These are phyloP conservation scores for Coracopsis vasa DNA, from an alignment of 2,113 vertebrate species.

Conservation along the genomic window DNA sequence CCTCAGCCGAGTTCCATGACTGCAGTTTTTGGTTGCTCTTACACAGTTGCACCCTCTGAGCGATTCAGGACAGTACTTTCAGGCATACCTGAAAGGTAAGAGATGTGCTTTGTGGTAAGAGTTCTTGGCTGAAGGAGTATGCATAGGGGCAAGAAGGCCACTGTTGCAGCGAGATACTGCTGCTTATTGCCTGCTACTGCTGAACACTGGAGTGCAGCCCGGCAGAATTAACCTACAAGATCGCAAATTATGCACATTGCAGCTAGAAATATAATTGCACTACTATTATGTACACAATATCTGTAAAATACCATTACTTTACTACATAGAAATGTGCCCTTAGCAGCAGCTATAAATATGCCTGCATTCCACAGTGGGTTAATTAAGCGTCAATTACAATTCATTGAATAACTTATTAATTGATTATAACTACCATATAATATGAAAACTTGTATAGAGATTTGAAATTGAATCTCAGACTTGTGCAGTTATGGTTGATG, in stretches of 20 bases:
- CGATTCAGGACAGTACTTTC: fast-evolving
- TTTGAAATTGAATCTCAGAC: slow-evolving; percentile 7
- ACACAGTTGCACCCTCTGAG: neutral
- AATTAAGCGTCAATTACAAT: slow-evolving; percentile 58
- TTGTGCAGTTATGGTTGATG: neutral
- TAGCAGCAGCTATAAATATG: slow-evolving; percentile 5
- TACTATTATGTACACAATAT: slow-evolving; percentile 32
- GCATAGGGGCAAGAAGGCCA: neutral
- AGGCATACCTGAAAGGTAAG: neutral
- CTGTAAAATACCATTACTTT: slow-evolving; percentile 61
- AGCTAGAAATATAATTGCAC: slow-evolving; percentile 43
- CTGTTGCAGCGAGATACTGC: neutral
- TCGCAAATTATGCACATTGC: slow-evolving; percentile 45
- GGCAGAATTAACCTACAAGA: slow-evolving; percentile 52
- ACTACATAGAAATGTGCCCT: slow-evolving; percentile 34
- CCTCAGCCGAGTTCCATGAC: neutral
- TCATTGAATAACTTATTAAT: slow-evolving; percentile 64
- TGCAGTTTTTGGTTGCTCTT: neutral
- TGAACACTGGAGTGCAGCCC: slow-evolving; percentile 55
- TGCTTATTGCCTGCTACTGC: neutral
- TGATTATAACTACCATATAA: slow-evolving; percentile 32
- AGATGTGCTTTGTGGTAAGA: neutral
- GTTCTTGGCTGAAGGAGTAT: neutral
- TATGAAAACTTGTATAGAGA: neutral
- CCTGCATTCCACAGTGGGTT: neutral